These are phyloP conservation scores for Alectura lathami DNA, from an alignment of 2,113 vertebrate species.

Conservation along the genomic window DNA sequence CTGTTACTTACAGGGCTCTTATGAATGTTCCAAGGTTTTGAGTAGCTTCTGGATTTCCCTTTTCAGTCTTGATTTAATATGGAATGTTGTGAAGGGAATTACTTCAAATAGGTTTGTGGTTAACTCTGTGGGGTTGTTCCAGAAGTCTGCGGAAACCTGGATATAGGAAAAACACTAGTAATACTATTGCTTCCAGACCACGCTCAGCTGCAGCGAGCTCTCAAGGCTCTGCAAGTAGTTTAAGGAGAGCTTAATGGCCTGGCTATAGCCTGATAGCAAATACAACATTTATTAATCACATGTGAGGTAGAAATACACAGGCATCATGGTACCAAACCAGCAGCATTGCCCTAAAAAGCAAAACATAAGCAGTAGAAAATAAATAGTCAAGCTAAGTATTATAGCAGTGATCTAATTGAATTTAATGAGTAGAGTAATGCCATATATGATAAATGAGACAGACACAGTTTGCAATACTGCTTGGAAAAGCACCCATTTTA, in stretches of 20 bases:
- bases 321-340: neutral
- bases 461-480: neutral
- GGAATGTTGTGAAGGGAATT: neutral
- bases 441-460: neutral
- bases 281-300: neutral
- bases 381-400: neutral
- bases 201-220: neutral
- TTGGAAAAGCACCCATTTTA: conserved; percentile 1
- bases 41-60: conserved; percentile 11
- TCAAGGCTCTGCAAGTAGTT: neutral
- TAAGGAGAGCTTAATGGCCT: neutral
- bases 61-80: conserved; percentile 7
- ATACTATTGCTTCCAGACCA: conserved; percentile 42
- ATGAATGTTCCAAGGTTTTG: neutral
- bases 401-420: conserved; percentile 1
- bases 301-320: neutral
- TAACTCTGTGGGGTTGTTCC: conserved; percentile 35
- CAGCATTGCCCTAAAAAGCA: neutral
- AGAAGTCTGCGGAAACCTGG: conserved; percentile 32
- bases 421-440: neutral
- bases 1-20: conserved; percentile 11
- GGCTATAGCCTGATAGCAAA: neutral
- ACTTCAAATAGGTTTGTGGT: conserved; percentile 23
- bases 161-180: neutral
- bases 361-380: conserved; percentile 13